Conservation (phyloP, 2,888 invertebrate species). For the Dasypolia templi region DNA sequence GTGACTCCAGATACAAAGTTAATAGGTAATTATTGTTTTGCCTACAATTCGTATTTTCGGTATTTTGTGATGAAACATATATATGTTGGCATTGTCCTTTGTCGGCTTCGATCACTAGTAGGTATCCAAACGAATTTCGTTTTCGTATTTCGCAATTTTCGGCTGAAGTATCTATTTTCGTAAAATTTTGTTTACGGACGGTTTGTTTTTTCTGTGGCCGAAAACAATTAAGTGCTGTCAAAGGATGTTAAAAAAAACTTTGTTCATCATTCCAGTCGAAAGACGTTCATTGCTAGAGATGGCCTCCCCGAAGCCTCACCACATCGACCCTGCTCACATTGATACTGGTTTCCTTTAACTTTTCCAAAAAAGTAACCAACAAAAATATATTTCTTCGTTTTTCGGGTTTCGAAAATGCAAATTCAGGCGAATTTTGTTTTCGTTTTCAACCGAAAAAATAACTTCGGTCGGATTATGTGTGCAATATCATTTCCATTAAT, state of each 20-base stretch:
- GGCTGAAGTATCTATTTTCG: not conserved
- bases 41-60: no score
- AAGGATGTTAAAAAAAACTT: not conserved
- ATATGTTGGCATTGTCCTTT: no score
- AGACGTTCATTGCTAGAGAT: not conserved
- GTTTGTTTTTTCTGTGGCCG: not conserved
- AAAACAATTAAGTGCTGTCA: not conserved
- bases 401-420: no score
- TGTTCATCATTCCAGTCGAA: not conserved
- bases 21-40: no score
- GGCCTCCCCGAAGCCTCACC: not conserved
- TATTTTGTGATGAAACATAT: no score
- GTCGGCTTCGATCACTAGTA: no score
- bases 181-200: not conserved
- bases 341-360: not conserved
- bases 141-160: constrained; percentile 2
- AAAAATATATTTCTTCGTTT: no score
- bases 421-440: not conserved
- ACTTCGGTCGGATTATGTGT: no score
- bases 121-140: not conserved
- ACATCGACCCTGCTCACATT: no score
- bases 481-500: not conserved
- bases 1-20: constrained; percentile 5
- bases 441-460: no score
- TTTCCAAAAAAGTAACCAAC: not conserved